Evolutionary conservation across 2,888 invertebrate species (phyloP).

Genomic region (Pinctada fucata): DNA sequence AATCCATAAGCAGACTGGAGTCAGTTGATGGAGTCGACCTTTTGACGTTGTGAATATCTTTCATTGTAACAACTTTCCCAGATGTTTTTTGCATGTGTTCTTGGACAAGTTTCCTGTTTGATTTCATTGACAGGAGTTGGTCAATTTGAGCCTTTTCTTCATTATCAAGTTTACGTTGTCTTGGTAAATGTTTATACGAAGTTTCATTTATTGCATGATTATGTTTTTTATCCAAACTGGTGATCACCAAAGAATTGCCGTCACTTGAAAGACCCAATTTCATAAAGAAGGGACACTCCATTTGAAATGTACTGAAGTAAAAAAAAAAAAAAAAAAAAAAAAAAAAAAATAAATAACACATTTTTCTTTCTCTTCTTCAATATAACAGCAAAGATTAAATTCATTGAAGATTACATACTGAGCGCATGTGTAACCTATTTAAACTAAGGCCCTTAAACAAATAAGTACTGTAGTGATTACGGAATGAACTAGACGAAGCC

Average conservation of each 20-base stretch:
- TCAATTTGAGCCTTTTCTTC: conserved; percentile 3
- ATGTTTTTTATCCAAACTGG: neutral
- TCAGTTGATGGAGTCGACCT: neutral
- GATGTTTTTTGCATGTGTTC: conserved; percentile 2
- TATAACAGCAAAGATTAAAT: neutral
- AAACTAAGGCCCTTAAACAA: no score
- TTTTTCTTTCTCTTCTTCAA: neutral
- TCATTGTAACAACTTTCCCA: conserved; percentile 6
- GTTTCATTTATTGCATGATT: conserved; percentile 6
- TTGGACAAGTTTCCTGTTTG: conserved; percentile 3
- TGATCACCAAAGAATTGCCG: neutral
- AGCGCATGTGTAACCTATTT: no score
- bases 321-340: neutral
- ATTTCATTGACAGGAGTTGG: neutral
- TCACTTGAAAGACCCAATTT: neutral
- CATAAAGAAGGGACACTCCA: conserved; percentile 3
- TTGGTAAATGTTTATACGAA: conserved; percentile 4
- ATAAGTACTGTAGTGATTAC: no score
- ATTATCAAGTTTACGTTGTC: neutral
- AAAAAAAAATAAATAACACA: no score
- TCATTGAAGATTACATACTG: neutral
- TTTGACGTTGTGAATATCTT: conserved; percentile 11
- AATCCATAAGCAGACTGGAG: neutral
- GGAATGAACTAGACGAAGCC: no score
- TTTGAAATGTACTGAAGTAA: neutral